A percentile compares a stretch with the other conserved stretches of the same genome.
Conservation (phyloP, 2,797 vertebrate species). For the Myotis findleyi region DNA sequence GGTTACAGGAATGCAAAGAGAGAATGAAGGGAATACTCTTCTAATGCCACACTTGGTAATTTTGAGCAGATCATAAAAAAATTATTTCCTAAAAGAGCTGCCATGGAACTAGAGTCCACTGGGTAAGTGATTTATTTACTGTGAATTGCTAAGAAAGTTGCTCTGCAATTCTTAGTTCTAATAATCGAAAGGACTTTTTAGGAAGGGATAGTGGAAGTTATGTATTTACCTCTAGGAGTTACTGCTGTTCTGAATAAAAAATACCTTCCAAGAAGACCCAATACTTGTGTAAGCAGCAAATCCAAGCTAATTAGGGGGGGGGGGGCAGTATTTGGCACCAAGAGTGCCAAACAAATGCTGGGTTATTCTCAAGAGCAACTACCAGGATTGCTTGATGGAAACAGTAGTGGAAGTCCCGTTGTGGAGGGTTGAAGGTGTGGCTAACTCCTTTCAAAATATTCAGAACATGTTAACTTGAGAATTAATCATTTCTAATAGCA, state of each 20-base stretch:
- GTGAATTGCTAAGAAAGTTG: neutral
- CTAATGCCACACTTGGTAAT: neutral
- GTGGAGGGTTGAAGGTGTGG: neutral
- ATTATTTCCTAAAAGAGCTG: neutral
- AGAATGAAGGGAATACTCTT: neutral
- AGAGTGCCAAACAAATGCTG: neutral
- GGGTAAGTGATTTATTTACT: neutral
- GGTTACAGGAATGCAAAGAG: neutral
- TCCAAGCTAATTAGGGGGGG: neutral
- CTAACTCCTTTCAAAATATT: constrained; percentile 1
- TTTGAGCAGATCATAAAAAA: neutral
- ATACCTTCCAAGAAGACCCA: neutral
- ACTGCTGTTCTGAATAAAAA: neutral
- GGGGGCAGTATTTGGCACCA: neutral
- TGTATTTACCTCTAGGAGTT: neutral
- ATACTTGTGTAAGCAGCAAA: neutral
- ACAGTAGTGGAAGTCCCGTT: neutral
- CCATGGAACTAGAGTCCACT: neutral
- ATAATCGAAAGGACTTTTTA: neutral
- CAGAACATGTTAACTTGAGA: neutral
- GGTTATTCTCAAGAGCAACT: neutral
- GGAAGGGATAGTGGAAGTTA: neutral
- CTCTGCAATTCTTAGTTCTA: neutral
- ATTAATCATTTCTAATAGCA: neutral
- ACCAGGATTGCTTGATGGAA: neutral